phyloP scores from a whole-genome alignment of 2,113 vertebrate species.

The Sinocyclocheilus grahami region DNA sequence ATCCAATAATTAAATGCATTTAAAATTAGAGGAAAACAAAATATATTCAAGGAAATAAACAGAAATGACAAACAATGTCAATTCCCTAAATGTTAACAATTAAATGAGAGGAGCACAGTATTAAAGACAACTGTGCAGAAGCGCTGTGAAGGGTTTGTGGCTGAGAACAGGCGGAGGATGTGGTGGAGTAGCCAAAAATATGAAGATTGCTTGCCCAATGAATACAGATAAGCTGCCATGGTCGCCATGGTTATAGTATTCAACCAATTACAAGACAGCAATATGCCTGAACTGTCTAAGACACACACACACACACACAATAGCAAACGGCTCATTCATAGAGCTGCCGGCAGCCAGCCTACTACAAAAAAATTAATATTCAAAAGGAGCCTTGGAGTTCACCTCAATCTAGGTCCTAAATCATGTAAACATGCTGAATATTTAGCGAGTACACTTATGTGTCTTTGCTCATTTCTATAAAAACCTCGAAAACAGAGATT shows the following conservation, averaged over 20 bases:
- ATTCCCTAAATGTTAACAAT: not conserved
- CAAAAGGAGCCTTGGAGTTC: slow-evolving; percentile 22
- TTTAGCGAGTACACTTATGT: not conserved
- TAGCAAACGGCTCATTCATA: slow-evolving; percentile 48
- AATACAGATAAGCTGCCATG: slow-evolving; percentile 70
- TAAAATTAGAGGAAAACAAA: not conserved
- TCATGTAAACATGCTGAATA: slow-evolving; percentile 1
- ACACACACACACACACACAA: slow-evolving; percentile 39
- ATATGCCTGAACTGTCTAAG: slow-evolving; percentile 57
- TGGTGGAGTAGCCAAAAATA: slow-evolving; percentile 65
- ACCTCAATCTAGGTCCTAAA: not conserved
- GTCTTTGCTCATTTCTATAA: not conserved
- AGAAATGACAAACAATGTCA: slow-evolving; percentile 2
- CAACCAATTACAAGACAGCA: slow-evolving; percentile 72
- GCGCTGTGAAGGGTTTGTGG: slow-evolving; percentile 32
- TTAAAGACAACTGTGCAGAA: slow-evolving; percentile 40
- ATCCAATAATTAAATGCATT: not conserved
- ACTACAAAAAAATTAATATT: slow-evolving; percentile 45
- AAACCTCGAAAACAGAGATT: not conserved
- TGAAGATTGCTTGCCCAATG: slow-evolving; percentile 71
- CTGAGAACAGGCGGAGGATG: slow-evolving; percentile 29
- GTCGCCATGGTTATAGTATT: slow-evolving; percentile 73
- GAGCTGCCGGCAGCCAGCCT: slow-evolving; percentile 4
- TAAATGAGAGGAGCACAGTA: not conserved
- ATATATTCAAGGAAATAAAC: not conserved